Conservation (phyloP, 2,888 invertebrate genomes). For the Ctenicera cuprea region DNA sequence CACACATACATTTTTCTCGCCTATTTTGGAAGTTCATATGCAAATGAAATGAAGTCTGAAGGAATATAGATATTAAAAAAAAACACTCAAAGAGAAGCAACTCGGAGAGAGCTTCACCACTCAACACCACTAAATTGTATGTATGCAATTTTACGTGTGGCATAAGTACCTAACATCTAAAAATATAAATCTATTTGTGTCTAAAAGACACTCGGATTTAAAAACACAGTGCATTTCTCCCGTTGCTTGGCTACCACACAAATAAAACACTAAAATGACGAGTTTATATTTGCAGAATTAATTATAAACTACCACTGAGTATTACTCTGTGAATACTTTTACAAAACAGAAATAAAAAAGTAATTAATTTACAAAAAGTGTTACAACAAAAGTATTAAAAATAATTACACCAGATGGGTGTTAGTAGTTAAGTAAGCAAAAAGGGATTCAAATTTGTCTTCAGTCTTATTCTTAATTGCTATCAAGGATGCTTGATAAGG, state of each 20-base stretch:
- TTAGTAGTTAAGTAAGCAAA: no score
- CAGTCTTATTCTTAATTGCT: no score
- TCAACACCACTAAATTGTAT: conserved; percentile 42
- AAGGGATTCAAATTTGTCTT: no score
- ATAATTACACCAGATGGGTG: not conserved
- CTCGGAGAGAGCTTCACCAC: conserved; percentile 35
- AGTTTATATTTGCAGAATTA: conserved; percentile 1
- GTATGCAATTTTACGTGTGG: conserved; percentile 43
- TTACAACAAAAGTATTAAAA: not conserved
- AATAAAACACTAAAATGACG: conserved; percentile 22
- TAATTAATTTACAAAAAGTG: not conserved
- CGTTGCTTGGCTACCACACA: conserved; percentile 57
- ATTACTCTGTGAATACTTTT: conserved; percentile 9
- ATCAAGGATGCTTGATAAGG: no score
- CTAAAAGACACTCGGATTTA: conserved; percentile 62
- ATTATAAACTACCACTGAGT: conserved; percentile 14
- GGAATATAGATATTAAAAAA: conserved; percentile 14
- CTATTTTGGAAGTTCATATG: conserved; percentile 17
- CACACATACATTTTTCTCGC: conserved; percentile 27
- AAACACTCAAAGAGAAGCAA: not conserved
- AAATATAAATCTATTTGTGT: conserved; percentile 68
- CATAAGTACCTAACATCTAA: conserved; percentile 59
- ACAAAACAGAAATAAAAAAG: no score
- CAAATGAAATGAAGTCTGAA: conserved; percentile 21
- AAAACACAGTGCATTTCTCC: conserved; percentile 69